Evolutionary conservation across 2,888 invertebrate species (phyloP), one percentile per base, ranked within the genome.

Genomic region (Sclerodermus sp.): DNA sequence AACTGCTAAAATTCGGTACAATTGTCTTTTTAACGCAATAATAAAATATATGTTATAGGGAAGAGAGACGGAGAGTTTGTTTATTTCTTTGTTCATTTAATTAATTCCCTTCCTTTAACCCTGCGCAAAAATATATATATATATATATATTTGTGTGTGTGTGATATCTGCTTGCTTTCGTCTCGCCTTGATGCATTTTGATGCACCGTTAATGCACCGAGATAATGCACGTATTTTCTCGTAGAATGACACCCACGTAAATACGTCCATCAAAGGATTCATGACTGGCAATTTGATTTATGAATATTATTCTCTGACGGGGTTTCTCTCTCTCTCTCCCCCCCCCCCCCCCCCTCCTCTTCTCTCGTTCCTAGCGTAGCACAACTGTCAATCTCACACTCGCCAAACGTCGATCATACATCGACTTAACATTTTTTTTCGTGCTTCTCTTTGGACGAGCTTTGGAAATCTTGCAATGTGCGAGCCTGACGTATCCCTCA

Each of bases 291-390:
- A 64, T 52, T 49, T 55, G 56, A 58, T 58, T 60, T 63, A 57
- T 52, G 56, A 55, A 60, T 58, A 63, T 64, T 56, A 58, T 57
- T 58, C 51, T 34, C n/a, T 41, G 58, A 58, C 64, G 48, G n/a
- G n/a, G n/a, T n/a, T n/a, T n/a, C n/a, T n/a, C n/a, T n/a, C n/a
- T n/a, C n/a, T n/a, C n/a, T n/a, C n/a, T n/a, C n/a, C n/a, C n/a
- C n/a, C n/a, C 43, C 50, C 55, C 44, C 36, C 41, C 48, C 42
- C 53, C 4, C 8, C 23, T 3, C 23, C 4, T 23, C 23, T 3
- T 8, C 4, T 23, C 23, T 3, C 23, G 23, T 23, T 8, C 4
- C 23, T 23, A 23, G 4, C 23, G 23, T 44, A 32, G 31, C 42
- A 23, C 42, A 45, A 34, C 51, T 42, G 53, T 58, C 53, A 52